phyloP scores from a whole-genome alignment of 92 coral and sea anemone genomes.

The Diadumene lineata region DNA sequence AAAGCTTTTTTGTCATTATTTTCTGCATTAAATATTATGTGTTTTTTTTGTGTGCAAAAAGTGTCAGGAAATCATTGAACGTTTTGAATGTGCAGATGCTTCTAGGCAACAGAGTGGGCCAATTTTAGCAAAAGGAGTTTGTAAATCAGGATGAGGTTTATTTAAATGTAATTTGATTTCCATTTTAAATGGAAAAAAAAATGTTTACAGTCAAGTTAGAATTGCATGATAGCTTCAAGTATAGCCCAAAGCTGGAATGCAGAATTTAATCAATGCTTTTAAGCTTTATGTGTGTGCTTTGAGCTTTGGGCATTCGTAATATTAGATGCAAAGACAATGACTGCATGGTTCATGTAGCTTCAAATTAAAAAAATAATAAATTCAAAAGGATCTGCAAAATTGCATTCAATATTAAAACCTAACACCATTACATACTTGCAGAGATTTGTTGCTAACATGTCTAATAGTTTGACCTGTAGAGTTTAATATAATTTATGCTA shows the following conservation, averaged over 20 bases:
- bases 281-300: not conserved
- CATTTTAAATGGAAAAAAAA: no score
- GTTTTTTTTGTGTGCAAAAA: no score
- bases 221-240: not conserved
- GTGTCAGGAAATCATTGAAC: no score
- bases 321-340: not conserved
- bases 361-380: not conserved
- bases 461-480: not conserved
- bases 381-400: not conserved
- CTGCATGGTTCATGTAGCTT: not conserved
- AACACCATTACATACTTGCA: no score
- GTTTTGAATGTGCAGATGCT: no score
- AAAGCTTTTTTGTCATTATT: no score
- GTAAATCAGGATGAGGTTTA: no score
- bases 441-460: not conserved
- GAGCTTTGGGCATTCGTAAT: not conserved
- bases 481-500: slow-evolving; percentile 10
- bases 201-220: no score
- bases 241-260: not conserved
- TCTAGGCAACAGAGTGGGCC: no score
- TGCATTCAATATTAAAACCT: not conserved
- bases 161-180: no score
- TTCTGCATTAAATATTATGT: no score
- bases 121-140: no score
- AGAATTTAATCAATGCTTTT: not conserved